Conservation (phyloP, 2,888 invertebrate species). For the Amiota mariae region DNA sequence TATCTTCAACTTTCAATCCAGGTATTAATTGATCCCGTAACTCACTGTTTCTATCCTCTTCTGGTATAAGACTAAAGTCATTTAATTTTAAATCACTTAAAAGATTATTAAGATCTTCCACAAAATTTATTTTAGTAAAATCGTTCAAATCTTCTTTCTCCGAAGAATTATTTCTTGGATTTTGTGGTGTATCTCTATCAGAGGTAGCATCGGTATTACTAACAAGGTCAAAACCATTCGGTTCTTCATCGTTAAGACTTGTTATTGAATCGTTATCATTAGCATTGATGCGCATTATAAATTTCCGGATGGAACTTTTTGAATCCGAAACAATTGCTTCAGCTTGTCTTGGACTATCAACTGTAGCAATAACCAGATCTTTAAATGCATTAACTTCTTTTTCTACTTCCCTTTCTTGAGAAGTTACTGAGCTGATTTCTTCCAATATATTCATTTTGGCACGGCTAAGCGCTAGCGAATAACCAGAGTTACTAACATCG, state of each 20-base stretch:
- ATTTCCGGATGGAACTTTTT: neutral
- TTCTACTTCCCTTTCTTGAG: neutral
- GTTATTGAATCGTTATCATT: slow-evolving; percentile 1
- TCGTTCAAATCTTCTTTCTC: no score
- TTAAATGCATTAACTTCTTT: neutral
- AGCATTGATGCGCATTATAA: slow-evolving; percentile 33
- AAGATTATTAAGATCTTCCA: neutral
- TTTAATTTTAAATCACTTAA: neutral
- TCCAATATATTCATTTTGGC: no score
- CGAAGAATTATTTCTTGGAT: no score
- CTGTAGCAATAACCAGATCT: neutral
- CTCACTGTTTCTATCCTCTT: neutral
- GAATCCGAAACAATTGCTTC: neutral
- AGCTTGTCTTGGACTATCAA: no score
- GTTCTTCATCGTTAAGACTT: neutral
- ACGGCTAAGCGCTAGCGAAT: no score
- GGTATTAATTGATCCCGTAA: no score
- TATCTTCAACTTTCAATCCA: no score
- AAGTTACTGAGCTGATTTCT: no score
- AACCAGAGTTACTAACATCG: no score
- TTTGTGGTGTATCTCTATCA: no score
- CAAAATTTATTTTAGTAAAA: neutral
- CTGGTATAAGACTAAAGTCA: neutral
- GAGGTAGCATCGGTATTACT: neutral
- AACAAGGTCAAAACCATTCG: neutral